A percentile compares a stretch with the other conserved stretches of the same genome.
Evolutionary conservation across 2,797 vertebrate species (phyloP).

Genomic region (Parauchenoglanis punctatus): DNA sequence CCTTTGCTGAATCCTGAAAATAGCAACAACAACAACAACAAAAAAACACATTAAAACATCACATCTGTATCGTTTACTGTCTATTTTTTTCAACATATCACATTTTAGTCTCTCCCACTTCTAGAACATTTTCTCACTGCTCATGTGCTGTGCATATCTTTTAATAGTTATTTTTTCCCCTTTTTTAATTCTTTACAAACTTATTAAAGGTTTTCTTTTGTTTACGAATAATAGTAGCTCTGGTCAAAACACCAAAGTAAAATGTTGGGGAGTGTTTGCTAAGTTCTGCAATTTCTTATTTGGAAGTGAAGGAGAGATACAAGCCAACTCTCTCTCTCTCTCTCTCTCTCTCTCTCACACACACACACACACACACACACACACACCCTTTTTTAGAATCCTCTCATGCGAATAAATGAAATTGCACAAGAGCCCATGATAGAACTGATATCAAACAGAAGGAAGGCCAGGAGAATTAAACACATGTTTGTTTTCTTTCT

Average conservation of each 20-base stretch:
- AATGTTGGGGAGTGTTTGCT: background rate
- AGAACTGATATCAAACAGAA: conserved; percentile 64
- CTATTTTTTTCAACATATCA: background rate
- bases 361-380: background rate
- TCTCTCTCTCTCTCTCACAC: background rate
- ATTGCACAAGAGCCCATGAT: conserved; percentile 55
- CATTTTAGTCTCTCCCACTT: background rate
- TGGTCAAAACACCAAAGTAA: background rate
- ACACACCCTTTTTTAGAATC: conserved; percentile 28
- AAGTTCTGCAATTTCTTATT: background rate
- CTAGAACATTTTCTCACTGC: background rate
- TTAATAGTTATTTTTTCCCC: background rate
- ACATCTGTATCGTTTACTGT: background rate
- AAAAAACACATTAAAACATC: background rate
- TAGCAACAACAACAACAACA: no score
- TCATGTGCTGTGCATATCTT: background rate
- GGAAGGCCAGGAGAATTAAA: conserved; percentile 68
- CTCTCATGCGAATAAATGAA: conserved; percentile 44
- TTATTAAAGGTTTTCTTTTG: background rate
- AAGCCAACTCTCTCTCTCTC: no score
- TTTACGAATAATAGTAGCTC: background rate
- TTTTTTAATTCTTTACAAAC: background rate
- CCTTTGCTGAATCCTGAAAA: no score
- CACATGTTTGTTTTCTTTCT: conserved; percentile 68
- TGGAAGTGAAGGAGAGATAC: background rate